phyloP scores from a whole-genome alignment of 2,888 invertebrate genomes.

The Scaptomyza cyrtandrae region DNA sequence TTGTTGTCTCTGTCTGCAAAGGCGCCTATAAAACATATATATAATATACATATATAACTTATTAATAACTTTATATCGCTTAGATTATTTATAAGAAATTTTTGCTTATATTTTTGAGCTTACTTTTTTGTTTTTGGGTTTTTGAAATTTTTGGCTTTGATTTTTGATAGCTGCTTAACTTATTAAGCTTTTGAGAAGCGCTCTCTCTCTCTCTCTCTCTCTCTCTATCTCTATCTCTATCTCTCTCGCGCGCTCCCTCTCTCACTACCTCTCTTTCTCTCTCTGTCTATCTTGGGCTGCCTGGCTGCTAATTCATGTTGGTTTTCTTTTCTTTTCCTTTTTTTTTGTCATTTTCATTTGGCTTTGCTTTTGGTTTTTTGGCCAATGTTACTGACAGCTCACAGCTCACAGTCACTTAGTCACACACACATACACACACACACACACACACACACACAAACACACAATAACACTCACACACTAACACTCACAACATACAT shows the following conservation, averaged over 20 bases:
- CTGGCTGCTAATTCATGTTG: constrained; percentile 60
- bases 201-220: constrained; percentile 10
- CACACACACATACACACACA: constrained; percentile 15
- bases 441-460: constrained; percentile 17
- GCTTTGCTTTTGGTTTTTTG: constrained; percentile 67
- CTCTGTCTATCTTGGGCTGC: constrained; percentile 42
- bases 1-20: constrained; percentile 61
- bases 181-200: constrained; percentile 33
- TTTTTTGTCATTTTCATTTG: constrained; percentile 37
- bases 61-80: constrained; percentile 14
- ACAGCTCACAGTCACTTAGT: constrained; percentile 41
- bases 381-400: constrained; percentile 55
- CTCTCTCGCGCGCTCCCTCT: constrained; percentile 3
- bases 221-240: constrained; percentile 1
- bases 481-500: constrained; percentile 9
- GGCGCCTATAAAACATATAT: constrained; percentile 30
- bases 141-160: constrained; percentile 33
- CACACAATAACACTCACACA: constrained; percentile 10
- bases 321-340: neutral
- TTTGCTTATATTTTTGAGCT: constrained; percentile 21
- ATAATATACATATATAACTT: constrained; percentile 25
- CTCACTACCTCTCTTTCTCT: constrained; percentile 11
- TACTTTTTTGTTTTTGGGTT: constrained; percentile 1
- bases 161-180: constrained; percentile 56
- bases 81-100: constrained; percentile 18